Evolutionary conservation across 30 jellyfish, hydroid and myxozoan species (phyloP).

Genomic region (Aurelia aurita): DNA sequence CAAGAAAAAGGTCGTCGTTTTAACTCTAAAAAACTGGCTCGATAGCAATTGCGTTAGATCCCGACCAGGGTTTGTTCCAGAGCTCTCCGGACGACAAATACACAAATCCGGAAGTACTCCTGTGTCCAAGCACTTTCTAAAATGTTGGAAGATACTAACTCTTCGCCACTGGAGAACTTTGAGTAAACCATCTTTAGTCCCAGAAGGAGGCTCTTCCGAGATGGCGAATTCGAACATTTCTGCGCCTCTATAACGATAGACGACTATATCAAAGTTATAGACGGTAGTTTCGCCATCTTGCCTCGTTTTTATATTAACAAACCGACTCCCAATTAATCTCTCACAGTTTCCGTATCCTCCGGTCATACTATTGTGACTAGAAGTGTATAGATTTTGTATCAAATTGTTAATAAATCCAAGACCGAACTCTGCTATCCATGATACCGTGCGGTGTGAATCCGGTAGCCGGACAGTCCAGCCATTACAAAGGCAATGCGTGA

Average conservation of each 20-base stretch:
- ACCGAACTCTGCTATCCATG: conserved; percentile 97
- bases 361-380: neutral
- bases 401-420: conserved; percentile 84
- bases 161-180: conserved; percentile 90
- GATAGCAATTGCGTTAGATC: conserved; percentile 84
- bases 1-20: conserved; percentile 50
- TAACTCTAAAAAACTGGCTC: conserved; percentile 48
- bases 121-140: conserved; percentile 82
- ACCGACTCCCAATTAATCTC: conserved; percentile 86
- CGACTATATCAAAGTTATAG: conserved; percentile 77
- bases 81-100: conserved; percentile 90
- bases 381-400: conserved; percentile 31
- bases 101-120: conserved; percentile 85
- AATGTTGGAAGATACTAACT: conserved; percentile 94
- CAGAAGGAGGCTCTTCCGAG: conserved; percentile 7
- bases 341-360: conserved; percentile 97
- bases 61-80: conserved; percentile 89
- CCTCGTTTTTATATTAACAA: conserved; percentile 70
- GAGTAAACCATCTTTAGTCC: conserved; percentile 13
- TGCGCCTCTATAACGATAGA: conserved; percentile 85
- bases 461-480: conserved; percentile 75
- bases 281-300: conserved; percentile 21
- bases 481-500: conserved; percentile 86
- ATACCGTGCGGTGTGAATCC: conserved; percentile 70
- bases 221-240: conserved; percentile 94